Evolutionary conservation across 2,797 vertebrate species (phyloP).

Genomic region (Spheniscus humboldti): DNA sequence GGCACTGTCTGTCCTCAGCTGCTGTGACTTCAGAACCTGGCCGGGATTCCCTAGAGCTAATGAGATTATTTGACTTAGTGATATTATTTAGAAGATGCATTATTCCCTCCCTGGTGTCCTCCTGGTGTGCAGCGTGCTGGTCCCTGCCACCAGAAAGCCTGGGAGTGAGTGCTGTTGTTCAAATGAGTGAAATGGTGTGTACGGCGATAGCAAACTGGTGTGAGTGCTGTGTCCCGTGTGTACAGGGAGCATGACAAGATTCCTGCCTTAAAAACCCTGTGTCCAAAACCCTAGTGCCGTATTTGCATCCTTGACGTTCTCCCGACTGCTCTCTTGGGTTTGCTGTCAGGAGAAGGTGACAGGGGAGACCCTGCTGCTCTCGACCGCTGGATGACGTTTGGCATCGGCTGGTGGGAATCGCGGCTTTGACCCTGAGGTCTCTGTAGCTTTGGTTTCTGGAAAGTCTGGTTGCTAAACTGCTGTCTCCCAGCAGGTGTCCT

Average conservation of each 20-base stretch:
- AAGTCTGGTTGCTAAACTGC: background rate
- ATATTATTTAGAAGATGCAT: background rate
- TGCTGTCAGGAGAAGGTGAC: background rate
- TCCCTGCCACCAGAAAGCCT: background rate
- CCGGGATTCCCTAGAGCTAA: background rate
- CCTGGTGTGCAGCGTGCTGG: background rate
- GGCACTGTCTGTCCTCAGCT: background rate
- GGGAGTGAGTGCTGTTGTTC: background rate
- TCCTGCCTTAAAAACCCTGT: background rate
- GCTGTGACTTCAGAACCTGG: background rate
- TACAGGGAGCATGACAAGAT: background rate
- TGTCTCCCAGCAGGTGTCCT: background rate
- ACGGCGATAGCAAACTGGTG: rapidly evolving
- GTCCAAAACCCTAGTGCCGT: background rate
- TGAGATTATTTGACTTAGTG: background rate
- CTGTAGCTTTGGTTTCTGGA: background rate
- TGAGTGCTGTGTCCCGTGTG: background rate
- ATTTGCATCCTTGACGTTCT: background rate
- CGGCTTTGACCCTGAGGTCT: background rate
- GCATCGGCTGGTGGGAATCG: rapidly evolving
- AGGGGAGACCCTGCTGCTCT: background rate
- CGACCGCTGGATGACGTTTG: background rate
- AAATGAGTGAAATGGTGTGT: rapidly evolving
- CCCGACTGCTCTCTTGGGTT: background rate
- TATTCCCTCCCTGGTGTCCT: background rate